Percentiles rank a stretch among this genome's conserved stretches.
These are phyloP conservation scores for Nycticebus coucang DNA, from an alignment of 2,113 vertebrate genomes.

Conservation along the genomic window DNA sequence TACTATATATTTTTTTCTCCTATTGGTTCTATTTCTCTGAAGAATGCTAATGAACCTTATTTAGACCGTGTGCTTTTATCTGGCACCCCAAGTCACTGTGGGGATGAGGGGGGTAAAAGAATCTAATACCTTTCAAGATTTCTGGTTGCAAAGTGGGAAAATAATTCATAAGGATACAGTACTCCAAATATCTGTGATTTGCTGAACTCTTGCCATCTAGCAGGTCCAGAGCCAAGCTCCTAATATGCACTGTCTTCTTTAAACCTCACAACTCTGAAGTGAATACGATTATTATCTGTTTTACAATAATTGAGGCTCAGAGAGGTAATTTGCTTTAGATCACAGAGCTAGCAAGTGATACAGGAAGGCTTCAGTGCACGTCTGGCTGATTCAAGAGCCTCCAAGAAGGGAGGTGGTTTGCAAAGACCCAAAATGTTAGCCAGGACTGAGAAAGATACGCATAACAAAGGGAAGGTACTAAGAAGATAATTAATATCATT, in stretches of 20 bases:
- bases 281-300: neutral
- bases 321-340: neutral
- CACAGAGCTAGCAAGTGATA: neutral
- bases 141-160: neutral
- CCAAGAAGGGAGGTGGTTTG: neutral
- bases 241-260: neutral
- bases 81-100: neutral
- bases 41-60: neutral
- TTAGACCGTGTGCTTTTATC: neutral
- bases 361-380: neutral
- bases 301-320: neutral
- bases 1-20: neutral
- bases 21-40: neutral
- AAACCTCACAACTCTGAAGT: neutral
- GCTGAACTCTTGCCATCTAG: neutral
- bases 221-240: neutral
- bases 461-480: neutral
- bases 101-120: rapidly evolving
- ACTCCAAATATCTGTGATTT: neutral
- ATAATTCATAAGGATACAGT: neutral
- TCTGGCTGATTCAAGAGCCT: neutral
- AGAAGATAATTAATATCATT: neutral
- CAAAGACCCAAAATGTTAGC: neutral
- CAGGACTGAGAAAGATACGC: neutral
- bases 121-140: neutral